Base-by-base conservation (phyloP, 2,888 invertebrate genomes). In the Myopa testacea region DNA sequence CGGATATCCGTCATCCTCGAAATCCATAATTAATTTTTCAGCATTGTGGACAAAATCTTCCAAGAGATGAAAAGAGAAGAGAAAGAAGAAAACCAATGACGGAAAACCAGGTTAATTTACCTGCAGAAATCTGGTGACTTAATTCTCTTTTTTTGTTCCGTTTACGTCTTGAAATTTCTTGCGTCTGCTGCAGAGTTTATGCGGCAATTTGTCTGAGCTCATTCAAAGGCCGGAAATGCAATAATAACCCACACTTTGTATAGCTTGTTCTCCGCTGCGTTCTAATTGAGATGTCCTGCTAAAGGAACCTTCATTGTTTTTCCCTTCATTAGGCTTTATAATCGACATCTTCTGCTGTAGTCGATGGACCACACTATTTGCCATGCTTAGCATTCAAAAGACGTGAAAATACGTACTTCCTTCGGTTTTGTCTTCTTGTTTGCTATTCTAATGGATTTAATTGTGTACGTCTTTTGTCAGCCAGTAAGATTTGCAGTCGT, bases 11-110 rank as follows among this genome's bases (percentile, higher is more conserved):
- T 60, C 40, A 75, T 60, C 40, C 34, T 26, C 37, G 38, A 37
- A 68, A 68, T 60, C 68, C 75, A 75, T 58, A 75, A 75, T 75
- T 75, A 75, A 75, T 75, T 75, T 75, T 75, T 58, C 58, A 60
- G 38, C 55, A n/a, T n/a, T 34, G 8, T 52, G 37, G 26, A 63
- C 34, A 34, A 34, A 63, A 63, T n/a, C 62, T 26, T 8, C 19
- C 16, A 72, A 40, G 38, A 34, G 8, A 4, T 37, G 67, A 1
- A 40, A 50, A 40, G 55, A 55, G 26, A 55, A 55, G 70, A 26
- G 16, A 26, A 70, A 70, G 50, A 38, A 37, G 8, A 12, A 65
- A 10, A 16, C 37, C 3, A 14, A 37, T 4, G 34, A 38, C 1
- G 12, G 14, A 37, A 38, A 34, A 37, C 37, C 10, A 16, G 50